Evolutionary conservation across 2,113 vertebrate genomes (phyloP), one percentile per base, ranked within the genome.

Genomic region (Rhinoderma darwinii): DNA sequence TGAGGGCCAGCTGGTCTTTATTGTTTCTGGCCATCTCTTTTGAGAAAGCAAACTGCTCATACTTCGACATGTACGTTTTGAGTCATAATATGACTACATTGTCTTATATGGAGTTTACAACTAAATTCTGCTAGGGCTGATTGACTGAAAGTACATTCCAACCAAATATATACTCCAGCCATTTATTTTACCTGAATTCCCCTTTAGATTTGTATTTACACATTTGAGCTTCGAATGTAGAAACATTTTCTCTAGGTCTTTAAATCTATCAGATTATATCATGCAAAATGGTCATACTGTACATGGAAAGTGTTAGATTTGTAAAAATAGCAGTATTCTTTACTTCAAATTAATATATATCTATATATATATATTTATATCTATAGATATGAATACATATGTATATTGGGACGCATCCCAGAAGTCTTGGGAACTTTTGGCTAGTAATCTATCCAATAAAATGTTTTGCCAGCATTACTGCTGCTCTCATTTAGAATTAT

Each of bases 371-470:
- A 74, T 84, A 50, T 66, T 68, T 73, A 54, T 83, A 74, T 86
- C n/a, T 32, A 84, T 50, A 66, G 20, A 76, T 75, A 85, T 44
- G 25, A 77, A 44, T 76, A 78, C 27, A 79, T 70, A 86, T 70
- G 66, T 79, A 37, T 80, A 78, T 87, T 84, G 89, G 90, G 90
- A 91, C 90, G 88, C 88, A 88, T 66, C 91, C 87, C 56, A 91
- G 89, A 90, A 91, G 88, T 90, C 89, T 89, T 89, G 89, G 92
- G 91, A 93, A 89, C 83, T 89, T 68, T 84, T 88, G n/a, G 15
- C 20, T 63, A 87, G 41, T 75, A 59, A 88, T 41, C 84, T 88
- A 54, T 82, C 84, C 88, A 91, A 90, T 91, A 88, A 91, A 92
- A 84, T 83, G 30, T 81, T 87, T 89, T 91, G 91, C 90, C 88